Evolutionary conservation across 23 tunicate species (phyloP).

Genomic region (Ascidia mentula): DNA sequence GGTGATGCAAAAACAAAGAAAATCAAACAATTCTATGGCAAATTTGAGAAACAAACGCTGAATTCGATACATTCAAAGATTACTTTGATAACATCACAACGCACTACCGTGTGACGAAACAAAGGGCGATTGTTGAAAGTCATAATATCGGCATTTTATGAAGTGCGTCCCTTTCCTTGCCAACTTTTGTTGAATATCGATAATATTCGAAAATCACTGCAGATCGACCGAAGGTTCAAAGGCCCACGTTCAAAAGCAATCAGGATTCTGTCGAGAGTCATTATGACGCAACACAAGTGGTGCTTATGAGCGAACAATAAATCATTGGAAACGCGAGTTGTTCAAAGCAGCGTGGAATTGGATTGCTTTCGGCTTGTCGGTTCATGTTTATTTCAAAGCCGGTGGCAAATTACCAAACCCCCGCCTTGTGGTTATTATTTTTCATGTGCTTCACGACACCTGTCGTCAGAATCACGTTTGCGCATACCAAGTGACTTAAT

Average conservation of each 20-base stretch:
- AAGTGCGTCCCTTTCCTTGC: neutral
- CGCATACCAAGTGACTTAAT: too few relatives aligned
- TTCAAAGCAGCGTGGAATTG: neutral
- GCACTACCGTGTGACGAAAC: neutral
- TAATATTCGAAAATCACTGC: neutral
- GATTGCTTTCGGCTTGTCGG: neutral
- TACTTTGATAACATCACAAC: neutral
- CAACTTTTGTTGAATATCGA: neutral
- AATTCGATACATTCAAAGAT: neutral
- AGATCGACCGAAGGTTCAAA: neutral
- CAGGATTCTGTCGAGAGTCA: neutral
- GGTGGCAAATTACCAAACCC: neutral
- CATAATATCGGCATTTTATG: neutral
- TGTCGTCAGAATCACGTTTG: too few relatives aligned
- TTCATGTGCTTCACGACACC: too few relatives aligned
- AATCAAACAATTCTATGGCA: too few relatives aligned
- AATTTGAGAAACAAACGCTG: too few relatives aligned
- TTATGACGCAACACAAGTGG: neutral
- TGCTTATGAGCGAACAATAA: neutral
- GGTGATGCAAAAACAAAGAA: too few relatives aligned
- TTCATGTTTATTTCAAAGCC: neutral
- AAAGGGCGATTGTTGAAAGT: neutral
- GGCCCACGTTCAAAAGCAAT: constrained; percentile 1
- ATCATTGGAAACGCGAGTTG: neutral
- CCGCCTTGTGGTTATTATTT: neutral